Evolutionary conservation across 1,140 invertebrate genomes (phyloP).

Genomic region (Hycleus phaleratus): DNA sequence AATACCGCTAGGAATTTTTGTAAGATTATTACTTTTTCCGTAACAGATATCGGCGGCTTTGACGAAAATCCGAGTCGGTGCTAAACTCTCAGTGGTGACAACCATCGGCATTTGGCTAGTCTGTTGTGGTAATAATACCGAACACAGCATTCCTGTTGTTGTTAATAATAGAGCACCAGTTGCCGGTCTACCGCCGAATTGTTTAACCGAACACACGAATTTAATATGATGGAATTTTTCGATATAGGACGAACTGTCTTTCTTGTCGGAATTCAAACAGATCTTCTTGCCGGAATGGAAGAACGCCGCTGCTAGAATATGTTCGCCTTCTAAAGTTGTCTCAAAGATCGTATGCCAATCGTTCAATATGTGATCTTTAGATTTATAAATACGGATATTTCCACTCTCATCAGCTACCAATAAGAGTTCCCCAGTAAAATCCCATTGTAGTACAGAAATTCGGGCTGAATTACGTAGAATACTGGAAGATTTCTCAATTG

Average conservation of each 20-base stretch:
- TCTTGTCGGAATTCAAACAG: constrained; percentile 62
- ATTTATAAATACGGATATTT: constrained; percentile 66
- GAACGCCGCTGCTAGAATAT: constrained; percentile 71
- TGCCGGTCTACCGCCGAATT: constrained; percentile 75
- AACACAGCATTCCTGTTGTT: constrained; percentile 73
- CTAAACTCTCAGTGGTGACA: constrained; percentile 60
- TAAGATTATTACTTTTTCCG: constrained; percentile 53
- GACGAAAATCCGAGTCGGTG: constrained; percentile 63
- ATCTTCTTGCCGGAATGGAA: constrained; percentile 77
- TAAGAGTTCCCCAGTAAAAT: constrained; percentile 68
- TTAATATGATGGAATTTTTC: constrained; percentile 77
- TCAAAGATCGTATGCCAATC: constrained; percentile 54
- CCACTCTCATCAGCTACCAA: constrained; percentile 69
- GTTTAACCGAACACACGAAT: constrained; percentile 71
- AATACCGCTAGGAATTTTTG: neutral
- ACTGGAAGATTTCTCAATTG: constrained; percentile 35
- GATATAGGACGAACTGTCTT: constrained; percentile 68
- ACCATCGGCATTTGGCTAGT: constrained; percentile 37
- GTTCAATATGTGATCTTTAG: constrained; percentile 71
- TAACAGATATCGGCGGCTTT: constrained; percentile 67
- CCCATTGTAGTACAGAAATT: constrained; percentile 78
- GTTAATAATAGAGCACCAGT: constrained; percentile 78
- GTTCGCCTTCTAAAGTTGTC: constrained; percentile 59
- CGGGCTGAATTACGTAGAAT: constrained; percentile 49
- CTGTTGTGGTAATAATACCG: constrained; percentile 50